phyloP scores from a whole-genome alignment of 2,888 invertebrate species.

The Rhagonycha fulva region DNA sequence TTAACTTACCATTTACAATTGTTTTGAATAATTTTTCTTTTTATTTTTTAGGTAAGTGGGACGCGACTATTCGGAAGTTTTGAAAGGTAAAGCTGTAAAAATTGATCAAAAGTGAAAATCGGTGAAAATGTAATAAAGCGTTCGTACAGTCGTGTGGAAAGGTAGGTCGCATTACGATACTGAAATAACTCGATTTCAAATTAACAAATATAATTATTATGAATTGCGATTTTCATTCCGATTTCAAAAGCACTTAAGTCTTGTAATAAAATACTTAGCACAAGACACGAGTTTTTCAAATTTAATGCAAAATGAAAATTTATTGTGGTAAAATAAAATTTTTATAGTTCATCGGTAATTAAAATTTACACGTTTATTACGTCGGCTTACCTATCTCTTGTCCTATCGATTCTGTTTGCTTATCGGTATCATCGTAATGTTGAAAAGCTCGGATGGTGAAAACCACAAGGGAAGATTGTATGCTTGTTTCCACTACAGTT shows the following conservation, averaged over 20 bases:
- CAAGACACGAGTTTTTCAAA: not conserved
- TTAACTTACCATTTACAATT: not conserved
- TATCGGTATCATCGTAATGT: slow-evolving; percentile 17
- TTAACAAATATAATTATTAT: not conserved
- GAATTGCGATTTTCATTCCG: not conserved
- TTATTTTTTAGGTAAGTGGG: not conserved
- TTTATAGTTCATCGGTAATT: not conserved
- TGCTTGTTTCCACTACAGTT: slow-evolving; percentile 22
- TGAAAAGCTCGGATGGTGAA: slow-evolving; percentile 13
- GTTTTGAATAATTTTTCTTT: not conserved
- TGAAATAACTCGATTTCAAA: not conserved
- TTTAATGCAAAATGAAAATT: not conserved
- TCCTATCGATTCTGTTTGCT: slow-evolving; percentile 3
- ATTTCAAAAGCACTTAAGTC: not conserved
- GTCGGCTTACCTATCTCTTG: not conserved
- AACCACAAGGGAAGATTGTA: slow-evolving; percentile 21
- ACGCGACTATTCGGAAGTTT: not conserved
- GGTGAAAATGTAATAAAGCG: not conserved
- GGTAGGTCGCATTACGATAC: not conserved
- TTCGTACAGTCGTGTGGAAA: not conserved
- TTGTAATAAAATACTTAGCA: not conserved
- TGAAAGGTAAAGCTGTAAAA: not conserved
- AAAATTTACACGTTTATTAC: not conserved
- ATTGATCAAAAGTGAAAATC: not conserved
- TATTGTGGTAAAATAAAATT: not conserved